Base-by-base conservation (phyloP, 2,797 vertebrate species). In the Acanthis flammea region DNA sequence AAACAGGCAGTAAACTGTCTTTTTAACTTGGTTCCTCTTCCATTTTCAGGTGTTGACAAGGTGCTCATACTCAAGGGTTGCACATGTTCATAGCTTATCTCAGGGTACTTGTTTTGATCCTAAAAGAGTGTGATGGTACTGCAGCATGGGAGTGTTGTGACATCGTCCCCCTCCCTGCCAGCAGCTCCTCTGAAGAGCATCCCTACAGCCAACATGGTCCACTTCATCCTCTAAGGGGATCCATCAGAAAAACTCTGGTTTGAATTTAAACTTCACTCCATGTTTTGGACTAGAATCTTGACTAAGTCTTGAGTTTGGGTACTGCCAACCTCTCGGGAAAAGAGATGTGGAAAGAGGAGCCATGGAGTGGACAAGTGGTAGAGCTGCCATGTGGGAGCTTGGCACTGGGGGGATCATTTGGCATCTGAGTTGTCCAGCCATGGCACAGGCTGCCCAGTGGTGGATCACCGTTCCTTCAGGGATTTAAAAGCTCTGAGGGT, bases 311-410 rank as follows among this genome's bases (percentile, higher is more conserved):
- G n/a, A 74, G n/a, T 54, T 61, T 41, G 18, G 0, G 28, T 10
- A 3, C n/a, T 22, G 24, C 8, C 1, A 73, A 6, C 12, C 14
- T 79, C 67, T 17, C 0, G 2, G 42, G 37, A 62, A 33, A 15
- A 41, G 48, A 57, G 41, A 7, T 0, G 1, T 1, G 2, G 31
- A 48, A 67, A 68, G 24, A 7, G 10, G 7, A 42, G 5, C 37
- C 3, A 0, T 19, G 7, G 24, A 4, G 0, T 39, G 30, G 30
- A 15, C 1, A 2, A 18, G 28, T 71, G 28, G 22, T 45, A 0
- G 4, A 53, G 17, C 24, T 77, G 12, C 65, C 14, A 1, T 13
- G 10, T 2, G 0, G 14, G 33, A n/a, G 8, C 54, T 83, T 10
- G 2, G n/a, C 23, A 14, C 28, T 45, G 4, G 2, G 1, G 4